Evolutionary conservation across 2,113 vertebrate genomes (phyloP), one percentile per base, ranked within the genome.

Genomic region (Notiomystis cincta): DNA sequence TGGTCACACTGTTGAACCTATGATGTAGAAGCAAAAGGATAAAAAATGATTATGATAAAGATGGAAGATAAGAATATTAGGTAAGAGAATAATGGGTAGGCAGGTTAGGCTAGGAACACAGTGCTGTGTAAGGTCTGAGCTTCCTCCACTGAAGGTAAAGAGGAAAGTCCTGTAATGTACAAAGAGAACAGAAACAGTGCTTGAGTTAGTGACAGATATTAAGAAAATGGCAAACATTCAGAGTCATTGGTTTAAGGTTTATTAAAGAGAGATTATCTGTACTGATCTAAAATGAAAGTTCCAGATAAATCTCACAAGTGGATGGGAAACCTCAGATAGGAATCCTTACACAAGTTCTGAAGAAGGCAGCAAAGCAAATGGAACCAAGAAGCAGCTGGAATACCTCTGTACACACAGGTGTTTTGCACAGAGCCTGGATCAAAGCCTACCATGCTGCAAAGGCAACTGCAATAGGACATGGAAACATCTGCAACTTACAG

Each of bases 21-120:
- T 0, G 86, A 94, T 89, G 93, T 31, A 96, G 95, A 97, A 97
- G 95, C 96, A 97, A 82, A 94, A 96, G 95, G 88, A 96, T 96
- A 94, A 95, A 82, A 82, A 79, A 95, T 58, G 88, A 90, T 81
- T 96, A 78, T 15, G 14, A 62, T 71, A 84, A 78, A 90, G 93
- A 81, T 69, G 86, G 57, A 77, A 83, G 94, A 78, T 30, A 21
- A 83, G 64, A 90, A 71, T 81, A 94, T 87, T 71, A 90, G 31
- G 37, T 27, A 69, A 92, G 80, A 54, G 37, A 84, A 50, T 83
- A 66, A 81, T 8, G 27, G 61, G 35, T 2, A 42, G 90, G 76
- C 51, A 93, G 56, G 72, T 73, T 70, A 85, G 75, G 61, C 44
- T 66, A 37, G 12, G 56, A 87, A 64, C 57, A 84, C 37, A n/a